phyloP scores from a whole-genome alignment of 2,113 vertebrate genomes.

The Marcusenius ussheri region DNA sequence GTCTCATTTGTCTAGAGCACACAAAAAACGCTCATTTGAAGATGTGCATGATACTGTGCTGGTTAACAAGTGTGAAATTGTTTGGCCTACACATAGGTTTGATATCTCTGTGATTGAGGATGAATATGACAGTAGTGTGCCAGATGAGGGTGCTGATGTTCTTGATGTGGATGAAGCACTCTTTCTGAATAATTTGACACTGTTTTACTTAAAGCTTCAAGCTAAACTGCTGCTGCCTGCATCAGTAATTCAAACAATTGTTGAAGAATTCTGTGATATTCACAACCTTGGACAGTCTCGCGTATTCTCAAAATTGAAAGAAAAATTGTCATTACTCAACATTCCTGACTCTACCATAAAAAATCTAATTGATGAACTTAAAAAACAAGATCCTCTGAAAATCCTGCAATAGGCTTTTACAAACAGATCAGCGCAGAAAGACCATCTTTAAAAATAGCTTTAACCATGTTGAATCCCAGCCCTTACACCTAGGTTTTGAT shows the following conservation, averaged over 20 bases:
- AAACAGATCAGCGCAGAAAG: neutral
- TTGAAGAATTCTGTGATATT: neutral
- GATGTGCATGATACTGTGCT: neutral
- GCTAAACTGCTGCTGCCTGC: neutral
- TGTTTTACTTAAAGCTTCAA: neutral
- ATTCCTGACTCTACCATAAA: neutral
- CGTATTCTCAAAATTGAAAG: neutral
- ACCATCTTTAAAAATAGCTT: neutral
- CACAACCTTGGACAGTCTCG: neutral
- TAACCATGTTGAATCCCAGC: neutral
- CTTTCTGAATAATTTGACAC: neutral
- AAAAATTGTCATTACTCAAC: neutral
- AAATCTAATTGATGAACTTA: neutral
- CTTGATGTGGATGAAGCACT: neutral
- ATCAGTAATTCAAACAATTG: neutral
- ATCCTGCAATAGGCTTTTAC: neutral
- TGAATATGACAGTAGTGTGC: neutral
- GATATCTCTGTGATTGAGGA: neutral
- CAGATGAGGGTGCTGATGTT: neutral
- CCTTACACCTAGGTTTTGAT: too few relatives aligned
- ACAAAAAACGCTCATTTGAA: too few relatives aligned
- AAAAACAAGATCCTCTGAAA: neutral
- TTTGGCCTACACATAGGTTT: neutral
- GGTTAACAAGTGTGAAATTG: neutral
- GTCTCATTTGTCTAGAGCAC: too few relatives aligned